These are phyloP conservation scores for Manis pentadactyla DNA, from an alignment of 2,797 vertebrate species.

Conservation along the genomic window DNA sequence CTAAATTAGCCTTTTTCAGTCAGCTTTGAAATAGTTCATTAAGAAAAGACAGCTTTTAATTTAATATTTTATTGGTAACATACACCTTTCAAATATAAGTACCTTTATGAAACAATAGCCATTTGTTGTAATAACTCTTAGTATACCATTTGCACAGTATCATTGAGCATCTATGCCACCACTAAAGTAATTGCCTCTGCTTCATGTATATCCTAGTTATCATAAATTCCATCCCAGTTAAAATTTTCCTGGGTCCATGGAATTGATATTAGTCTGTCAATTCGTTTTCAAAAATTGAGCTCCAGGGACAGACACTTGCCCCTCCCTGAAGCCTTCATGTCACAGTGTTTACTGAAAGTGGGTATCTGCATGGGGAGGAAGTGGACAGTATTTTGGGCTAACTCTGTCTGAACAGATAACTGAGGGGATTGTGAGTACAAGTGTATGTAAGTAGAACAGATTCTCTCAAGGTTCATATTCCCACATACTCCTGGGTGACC, in stretches of 20 bases:
- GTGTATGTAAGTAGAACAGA: background rate
- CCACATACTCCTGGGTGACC: background rate
- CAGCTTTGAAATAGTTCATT: background rate
- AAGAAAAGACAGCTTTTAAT: background rate
- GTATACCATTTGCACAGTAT: background rate
- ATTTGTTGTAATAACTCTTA: background rate
- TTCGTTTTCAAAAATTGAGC: background rate
- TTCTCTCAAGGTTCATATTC: background rate
- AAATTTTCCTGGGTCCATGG: background rate
- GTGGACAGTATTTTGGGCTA: background rate
- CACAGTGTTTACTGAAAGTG: background rate
- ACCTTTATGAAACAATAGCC: background rate
- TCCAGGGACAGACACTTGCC: background rate
- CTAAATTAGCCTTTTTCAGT: background rate
- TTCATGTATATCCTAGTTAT: background rate
- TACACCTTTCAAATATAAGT: background rate
- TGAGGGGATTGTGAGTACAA: background rate
- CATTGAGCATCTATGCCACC: background rate
- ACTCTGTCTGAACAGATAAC: background rate
- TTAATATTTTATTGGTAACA: background rate
- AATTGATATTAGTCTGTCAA: background rate
- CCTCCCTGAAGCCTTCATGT: background rate
- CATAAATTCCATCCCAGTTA: background rate
- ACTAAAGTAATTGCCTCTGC: background rate
- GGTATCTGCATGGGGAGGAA: background rate